Conservation (phyloP, 1,140 invertebrate species). For the Lordiphosa stackelbergi region DNA sequence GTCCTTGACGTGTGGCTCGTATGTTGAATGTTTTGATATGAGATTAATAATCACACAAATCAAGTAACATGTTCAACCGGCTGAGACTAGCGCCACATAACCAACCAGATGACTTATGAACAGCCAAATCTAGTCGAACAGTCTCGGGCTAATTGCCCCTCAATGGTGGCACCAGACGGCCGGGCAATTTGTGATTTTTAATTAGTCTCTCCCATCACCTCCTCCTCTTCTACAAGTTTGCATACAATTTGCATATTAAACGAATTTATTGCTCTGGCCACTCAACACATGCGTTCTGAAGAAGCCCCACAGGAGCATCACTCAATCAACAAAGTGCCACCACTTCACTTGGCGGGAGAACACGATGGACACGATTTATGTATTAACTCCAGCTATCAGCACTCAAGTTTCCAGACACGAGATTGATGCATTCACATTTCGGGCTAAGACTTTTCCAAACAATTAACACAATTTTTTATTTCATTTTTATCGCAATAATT, state of each 20-base stretch:
- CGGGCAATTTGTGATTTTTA: constrained; percentile 48
- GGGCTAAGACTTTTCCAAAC: constrained; percentile 23
- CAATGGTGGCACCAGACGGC: constrained; percentile 13
- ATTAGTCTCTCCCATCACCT: constrained; percentile 25
- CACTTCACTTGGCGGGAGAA: constrained; percentile 23
- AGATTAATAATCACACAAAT: constrained; percentile 15
- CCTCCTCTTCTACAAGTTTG: constrained; percentile 17
- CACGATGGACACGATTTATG: constrained; percentile 20
- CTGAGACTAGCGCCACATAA: constrained; percentile 9
- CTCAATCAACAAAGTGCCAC: constrained; percentile 41
- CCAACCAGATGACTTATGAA: not conserved
- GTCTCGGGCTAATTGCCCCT: constrained; percentile 39
- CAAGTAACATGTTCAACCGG: not conserved
- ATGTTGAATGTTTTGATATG: constrained; percentile 2
- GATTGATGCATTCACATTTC: constrained; percentile 54
- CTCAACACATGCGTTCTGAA: constrained; percentile 27
- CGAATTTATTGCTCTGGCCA: constrained; percentile 52
- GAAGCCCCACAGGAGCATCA: constrained; percentile 27
- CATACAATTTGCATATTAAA: constrained; percentile 61
- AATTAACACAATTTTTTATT: constrained; percentile 71
- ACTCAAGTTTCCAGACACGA: constrained; percentile 33
- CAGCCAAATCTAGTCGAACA: constrained; percentile 4
- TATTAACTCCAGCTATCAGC: constrained; percentile 51
- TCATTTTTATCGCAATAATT: constrained; percentile 59
- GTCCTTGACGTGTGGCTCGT: constrained; percentile 30